These are phyloP conservation scores for Nothocercus nigrocapillus DNA, from an alignment of 2,113 vertebrate species.

Conservation along the genomic window DNA sequence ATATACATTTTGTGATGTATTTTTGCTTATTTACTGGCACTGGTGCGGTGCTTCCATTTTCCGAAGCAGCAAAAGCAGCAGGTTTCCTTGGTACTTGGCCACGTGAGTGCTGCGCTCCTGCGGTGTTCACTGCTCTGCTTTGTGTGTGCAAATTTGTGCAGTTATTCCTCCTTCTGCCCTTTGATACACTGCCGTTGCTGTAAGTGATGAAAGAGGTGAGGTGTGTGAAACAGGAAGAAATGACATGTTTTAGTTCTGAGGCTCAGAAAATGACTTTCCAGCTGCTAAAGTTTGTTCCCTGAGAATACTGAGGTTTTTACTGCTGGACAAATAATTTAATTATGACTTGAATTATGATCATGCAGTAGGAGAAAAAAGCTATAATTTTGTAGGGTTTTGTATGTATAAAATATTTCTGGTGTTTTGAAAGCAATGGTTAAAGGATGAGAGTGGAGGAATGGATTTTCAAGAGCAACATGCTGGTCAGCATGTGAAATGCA, in stretches of 20 bases:
- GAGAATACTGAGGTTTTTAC: neutral
- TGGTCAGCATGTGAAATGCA: neutral
- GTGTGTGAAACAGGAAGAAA: neutral
- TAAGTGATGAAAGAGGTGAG: neutral
- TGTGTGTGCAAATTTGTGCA: accelerated
- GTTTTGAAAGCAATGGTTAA: neutral
- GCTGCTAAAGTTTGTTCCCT: neutral
- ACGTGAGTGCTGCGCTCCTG: neutral
- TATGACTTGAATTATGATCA: neutral
- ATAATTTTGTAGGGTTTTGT: neutral
- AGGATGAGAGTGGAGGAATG: neutral
- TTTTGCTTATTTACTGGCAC: neutral
- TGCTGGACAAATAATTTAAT: neutral
- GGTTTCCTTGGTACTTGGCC: neutral
- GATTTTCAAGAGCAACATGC: neutral
- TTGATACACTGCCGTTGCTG: neutral
- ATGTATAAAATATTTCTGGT: accelerated
- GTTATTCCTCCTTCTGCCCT: neutral
- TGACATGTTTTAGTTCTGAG: neutral
- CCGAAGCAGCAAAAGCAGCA: neutral
- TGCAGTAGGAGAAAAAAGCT: neutral
- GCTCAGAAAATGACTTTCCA: neutral
- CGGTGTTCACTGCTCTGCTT: neutral
- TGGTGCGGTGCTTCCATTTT: neutral
- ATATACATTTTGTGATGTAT: accelerated